Conservation (phyloP, 2,797 vertebrate genomes). For the Peromyscus aztecus region DNA sequence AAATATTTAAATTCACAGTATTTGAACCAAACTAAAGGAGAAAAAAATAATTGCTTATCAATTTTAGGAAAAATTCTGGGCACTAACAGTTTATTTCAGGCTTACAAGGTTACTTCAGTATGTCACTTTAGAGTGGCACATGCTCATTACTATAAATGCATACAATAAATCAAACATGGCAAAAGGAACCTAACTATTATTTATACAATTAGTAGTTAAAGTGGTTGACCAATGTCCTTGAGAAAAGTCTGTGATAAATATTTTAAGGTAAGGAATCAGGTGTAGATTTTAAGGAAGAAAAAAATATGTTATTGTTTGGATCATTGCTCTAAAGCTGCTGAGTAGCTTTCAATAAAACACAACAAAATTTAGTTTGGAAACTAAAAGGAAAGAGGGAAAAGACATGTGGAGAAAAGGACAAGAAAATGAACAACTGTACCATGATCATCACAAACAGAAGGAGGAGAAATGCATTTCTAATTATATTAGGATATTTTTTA, state of each 20-base stretch:
- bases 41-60: neutral
- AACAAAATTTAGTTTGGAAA: neutral
- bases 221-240: neutral
- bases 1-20: constrained; percentile 6
- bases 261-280: constrained; percentile 35
- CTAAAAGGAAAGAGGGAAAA: neutral
- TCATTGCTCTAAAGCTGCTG: neutral
- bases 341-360: neutral
- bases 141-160: neutral
- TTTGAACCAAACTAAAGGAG: neutral
- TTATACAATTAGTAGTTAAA: constrained; percentile 47
- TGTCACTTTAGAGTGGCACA: neutral
- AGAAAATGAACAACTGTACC: neutral
- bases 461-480: neutral
- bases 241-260: constrained; percentile 10
- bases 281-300: neutral
- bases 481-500: neutral
- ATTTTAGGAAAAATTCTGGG: neutral
- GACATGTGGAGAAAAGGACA: neutral
- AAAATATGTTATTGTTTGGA: neutral
- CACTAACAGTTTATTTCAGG: neutral
- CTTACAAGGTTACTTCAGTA: neutral
- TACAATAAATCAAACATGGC: neutral
- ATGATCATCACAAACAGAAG: neutral
- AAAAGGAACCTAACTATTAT: constrained; percentile 14